Evolutionary conservation across 2,888 invertebrate genomes (phyloP).

Genomic region (Ophion ventricosus): DNA sequence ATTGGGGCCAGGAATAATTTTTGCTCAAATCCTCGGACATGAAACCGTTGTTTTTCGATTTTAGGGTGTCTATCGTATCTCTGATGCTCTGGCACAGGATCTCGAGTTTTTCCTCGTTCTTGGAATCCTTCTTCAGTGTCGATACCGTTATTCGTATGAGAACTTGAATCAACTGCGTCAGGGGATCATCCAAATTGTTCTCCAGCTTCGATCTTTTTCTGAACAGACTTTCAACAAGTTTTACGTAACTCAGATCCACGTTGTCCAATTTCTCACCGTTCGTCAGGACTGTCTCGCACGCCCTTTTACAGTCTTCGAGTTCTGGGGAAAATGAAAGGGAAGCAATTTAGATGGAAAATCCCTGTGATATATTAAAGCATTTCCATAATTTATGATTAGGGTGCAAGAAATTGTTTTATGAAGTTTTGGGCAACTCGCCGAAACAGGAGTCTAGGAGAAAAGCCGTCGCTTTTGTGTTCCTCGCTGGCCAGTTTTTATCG

Average conservation of each 20-base stretch:
- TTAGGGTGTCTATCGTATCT: constrained; percentile 70
- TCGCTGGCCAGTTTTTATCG: constrained; percentile 76
- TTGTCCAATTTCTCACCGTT: constrained; percentile 78
- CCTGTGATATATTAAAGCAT: not conserved
- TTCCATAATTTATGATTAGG: constrained; percentile 21
- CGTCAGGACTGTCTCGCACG: constrained; percentile 74
- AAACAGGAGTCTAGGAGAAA: constrained; percentile 84
- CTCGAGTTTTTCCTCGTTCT: constrained; percentile 75
- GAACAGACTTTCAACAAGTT: constrained; percentile 75
- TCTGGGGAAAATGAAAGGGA: not conserved
- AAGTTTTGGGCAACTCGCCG: constrained; percentile 65
- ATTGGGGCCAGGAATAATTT: constrained; percentile 79
- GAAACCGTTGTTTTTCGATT: constrained; percentile 60
- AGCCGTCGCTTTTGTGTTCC: constrained; percentile 86
- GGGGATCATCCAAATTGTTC: constrained; percentile 56
- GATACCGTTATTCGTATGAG: constrained; percentile 76
- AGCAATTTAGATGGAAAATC: not conserved
- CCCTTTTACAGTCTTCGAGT: constrained; percentile 69
- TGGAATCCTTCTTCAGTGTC: constrained; percentile 78
- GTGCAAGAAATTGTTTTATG: not conserved
- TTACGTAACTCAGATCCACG: constrained; percentile 73
- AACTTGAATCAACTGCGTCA: constrained; percentile 75
- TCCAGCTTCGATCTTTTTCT: constrained; percentile 67
- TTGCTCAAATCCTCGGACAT: constrained; percentile 74
- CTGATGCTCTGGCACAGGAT: constrained; percentile 71